Evolutionary conservation across 2,888 invertebrate species (phyloP).

Genomic region (Acrobeloides nanus): DNA sequence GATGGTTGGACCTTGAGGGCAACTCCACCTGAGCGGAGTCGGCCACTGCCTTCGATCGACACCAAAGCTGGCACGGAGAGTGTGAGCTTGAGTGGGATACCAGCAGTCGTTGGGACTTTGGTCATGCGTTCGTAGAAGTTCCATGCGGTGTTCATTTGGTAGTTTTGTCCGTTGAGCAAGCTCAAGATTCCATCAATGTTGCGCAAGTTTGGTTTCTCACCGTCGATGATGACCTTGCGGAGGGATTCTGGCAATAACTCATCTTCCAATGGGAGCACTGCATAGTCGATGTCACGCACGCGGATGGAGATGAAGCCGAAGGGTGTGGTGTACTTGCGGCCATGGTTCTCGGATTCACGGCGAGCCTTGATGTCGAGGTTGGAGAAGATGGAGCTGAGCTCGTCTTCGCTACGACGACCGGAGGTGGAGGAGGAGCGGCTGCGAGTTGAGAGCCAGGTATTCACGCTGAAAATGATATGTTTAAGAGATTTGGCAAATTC

Average conservation of each 20-base stretch:
- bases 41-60: neutral
- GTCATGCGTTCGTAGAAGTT: slow-evolving; percentile 7
- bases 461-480: too few species aligned
- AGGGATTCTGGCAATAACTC: slow-evolving; percentile 24
- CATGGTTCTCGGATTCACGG: neutral
- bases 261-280: slow-evolving; percentile 36
- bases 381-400: slow-evolving; percentile 11
- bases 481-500: neutral
- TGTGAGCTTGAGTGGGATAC: slow-evolving; percentile 28
- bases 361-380: slow-evolving; percentile 14
- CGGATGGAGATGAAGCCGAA: slow-evolving; percentile 30
- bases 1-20: slow-evolving; percentile 7
- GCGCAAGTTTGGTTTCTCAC: slow-evolving; percentile 19
- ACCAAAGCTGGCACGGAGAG: neutral
- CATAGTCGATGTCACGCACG: slow-evolving; percentile 39
- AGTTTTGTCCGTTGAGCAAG: slow-evolving; percentile 18
- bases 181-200: slow-evolving; percentile 14
- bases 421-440: neutral
- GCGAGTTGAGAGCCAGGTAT: too few species aligned
- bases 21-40: neutral
- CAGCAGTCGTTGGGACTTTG: slow-evolving; percentile 33
- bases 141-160: too few species aligned
- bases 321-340: too few species aligned
- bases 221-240: slow-evolving; percentile 22
- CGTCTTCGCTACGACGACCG: neutral